Evolutionary conservation across 2,797 vertebrate species (phyloP).

Genomic region (Acanthurus tractus): DNA sequence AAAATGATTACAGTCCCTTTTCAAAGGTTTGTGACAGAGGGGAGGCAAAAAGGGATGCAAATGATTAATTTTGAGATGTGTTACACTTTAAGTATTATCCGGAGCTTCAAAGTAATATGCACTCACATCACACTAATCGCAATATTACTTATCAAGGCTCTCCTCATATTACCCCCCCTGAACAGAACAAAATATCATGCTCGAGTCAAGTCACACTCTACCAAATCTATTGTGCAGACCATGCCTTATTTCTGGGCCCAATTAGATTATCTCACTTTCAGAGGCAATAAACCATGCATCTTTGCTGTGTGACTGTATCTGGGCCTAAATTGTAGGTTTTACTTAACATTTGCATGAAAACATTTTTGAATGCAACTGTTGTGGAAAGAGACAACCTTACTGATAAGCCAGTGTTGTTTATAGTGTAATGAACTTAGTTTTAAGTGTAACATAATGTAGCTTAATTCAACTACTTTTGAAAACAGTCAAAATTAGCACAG

Average conservation of each 20-base stretch:
- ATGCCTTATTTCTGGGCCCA: conserved; percentile 14
- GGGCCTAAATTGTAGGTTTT: conserved; percentile 9
- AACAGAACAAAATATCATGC: conserved; percentile 14
- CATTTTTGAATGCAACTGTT: not conserved
- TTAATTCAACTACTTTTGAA: not conserved
- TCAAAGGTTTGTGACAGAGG: too few species aligned
- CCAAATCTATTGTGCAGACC: conserved; percentile 2
- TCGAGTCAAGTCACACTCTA: conserved; percentile 8
- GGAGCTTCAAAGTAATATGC: not conserved
- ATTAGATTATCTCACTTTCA: conserved; percentile 27
- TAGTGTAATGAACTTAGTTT: not conserved
- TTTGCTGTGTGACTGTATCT: not conserved
- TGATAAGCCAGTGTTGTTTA: not conserved
- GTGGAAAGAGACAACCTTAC: not conserved
- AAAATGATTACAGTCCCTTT: not conserved
- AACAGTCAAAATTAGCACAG: not conserved
- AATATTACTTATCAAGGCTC: not conserved
- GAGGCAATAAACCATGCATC: conserved; percentile 2
- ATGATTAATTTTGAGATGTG: not conserved
- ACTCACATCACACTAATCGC: not conserved
- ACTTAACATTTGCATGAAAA: not conserved
- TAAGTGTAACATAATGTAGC: not conserved
- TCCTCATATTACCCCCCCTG: not conserved
- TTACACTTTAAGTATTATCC: not conserved
- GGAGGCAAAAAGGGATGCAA: too few species aligned